phyloP scores from a whole-genome alignment of 1,140 invertebrate genomes.

The Cryptotermes secundus region DNA sequence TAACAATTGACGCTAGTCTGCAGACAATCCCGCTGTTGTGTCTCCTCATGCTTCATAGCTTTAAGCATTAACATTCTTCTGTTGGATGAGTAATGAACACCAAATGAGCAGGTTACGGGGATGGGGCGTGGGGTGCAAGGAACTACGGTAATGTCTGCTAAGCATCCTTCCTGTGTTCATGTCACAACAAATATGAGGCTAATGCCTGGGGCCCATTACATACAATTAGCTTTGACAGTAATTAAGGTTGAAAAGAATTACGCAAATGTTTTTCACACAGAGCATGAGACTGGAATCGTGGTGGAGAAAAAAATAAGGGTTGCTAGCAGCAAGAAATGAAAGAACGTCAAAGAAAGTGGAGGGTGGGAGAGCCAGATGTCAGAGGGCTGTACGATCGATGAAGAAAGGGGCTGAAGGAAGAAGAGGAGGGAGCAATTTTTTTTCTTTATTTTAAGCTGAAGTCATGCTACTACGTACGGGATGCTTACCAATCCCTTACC shows the following conservation, averaged over 20 bases:
- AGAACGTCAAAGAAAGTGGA: conserved; percentile 1
- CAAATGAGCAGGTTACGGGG: neutral
- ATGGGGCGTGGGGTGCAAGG: neutral
- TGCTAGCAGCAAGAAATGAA: neutral
- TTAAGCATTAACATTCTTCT: neutral
- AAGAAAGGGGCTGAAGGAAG: neutral
- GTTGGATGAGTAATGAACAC: neutral
- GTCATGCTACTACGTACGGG: neutral
- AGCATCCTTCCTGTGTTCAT: neutral
- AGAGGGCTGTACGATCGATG: neutral
- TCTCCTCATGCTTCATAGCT: no score
- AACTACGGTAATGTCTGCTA: neutral
- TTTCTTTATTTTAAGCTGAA: conserved; percentile 17
- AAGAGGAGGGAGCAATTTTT: neutral
- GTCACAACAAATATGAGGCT: neutral
- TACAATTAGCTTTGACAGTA: conserved; percentile 35
- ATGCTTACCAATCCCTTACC: neutral
- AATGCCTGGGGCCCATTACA: conserved; percentile 1
- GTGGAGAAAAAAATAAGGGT: neutral
- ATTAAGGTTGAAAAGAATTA: conserved; percentile 33
- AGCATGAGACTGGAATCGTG: neutral
- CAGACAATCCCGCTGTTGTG: no score
- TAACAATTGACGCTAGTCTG: no score
- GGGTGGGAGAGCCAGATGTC: conserved; percentile 22
- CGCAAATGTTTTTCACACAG: conserved; percentile 23